Evolutionary conservation across 2,888 invertebrate species (phyloP).

Genomic region (Agriopis marginaria): DNA sequence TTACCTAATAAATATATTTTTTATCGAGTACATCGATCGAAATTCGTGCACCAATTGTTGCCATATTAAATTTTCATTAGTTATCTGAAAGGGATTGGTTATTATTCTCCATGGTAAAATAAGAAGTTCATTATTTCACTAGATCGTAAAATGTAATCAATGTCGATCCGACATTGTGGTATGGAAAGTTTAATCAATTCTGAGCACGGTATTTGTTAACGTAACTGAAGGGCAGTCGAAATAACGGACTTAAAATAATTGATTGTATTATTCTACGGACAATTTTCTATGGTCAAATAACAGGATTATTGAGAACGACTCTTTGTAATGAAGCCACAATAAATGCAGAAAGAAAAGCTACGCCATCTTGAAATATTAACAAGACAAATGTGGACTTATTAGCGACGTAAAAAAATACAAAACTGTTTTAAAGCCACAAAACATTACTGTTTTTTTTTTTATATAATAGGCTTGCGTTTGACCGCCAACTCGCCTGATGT

Average conservation of each 20-base stretch:
- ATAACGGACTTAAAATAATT: slow-evolving; percentile 35
- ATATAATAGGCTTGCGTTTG: too few species aligned
- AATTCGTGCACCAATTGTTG: slow-evolving; percentile 34
- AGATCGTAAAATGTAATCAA: slow-evolving; percentile 45
- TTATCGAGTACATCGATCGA: slow-evolving; percentile 19
- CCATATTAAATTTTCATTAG: slow-evolving; percentile 34
- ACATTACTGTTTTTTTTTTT: too few species aligned
- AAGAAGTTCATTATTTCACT: slow-evolving; percentile 39
- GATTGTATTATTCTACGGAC: slow-evolving; percentile 42
- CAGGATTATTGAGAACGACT: neutral
- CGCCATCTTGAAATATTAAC: neutral
- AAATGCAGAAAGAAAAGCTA: neutral
- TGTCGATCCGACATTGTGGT: slow-evolving; percentile 38
- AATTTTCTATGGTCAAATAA: slow-evolving; percentile 12
- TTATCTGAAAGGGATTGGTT: slow-evolving; percentile 32
- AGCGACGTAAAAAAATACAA: too few species aligned
- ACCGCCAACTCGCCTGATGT: too few species aligned
- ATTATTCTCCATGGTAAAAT: slow-evolving; percentile 31
- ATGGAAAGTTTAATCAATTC: slow-evolving; percentile 44
- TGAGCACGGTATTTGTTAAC: slow-evolving; percentile 39
- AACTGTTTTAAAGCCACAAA: too few species aligned
- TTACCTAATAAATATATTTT: slow-evolving; percentile 14
- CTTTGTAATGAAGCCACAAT: neutral
- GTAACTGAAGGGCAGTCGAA: slow-evolving; percentile 36
- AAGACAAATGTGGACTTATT: neutral